Base-by-base conservation (phyloP, 2,888 invertebrate genomes). In the Dryococelus australis region DNA sequence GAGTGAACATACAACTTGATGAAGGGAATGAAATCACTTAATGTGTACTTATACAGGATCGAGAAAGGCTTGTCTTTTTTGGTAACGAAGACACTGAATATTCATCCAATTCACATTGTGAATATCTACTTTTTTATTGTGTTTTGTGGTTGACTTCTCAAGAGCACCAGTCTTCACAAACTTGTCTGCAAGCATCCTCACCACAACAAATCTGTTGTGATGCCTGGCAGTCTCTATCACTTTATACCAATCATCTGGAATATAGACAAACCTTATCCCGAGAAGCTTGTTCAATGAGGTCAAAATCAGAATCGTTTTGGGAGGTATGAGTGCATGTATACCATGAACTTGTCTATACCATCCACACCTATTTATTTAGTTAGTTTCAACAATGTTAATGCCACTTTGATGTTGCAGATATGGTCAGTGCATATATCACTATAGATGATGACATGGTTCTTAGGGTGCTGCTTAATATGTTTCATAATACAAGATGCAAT, bases 241-340 rank as follows among this genome's bases (percentile, higher is more conserved):
- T 9, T 28, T 27, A 28, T 65, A 65, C 65, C 65, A 85, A 28
- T 85, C 85, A 85, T 65, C 65, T 26, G 85, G 51, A 28, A 85
- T 78, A 65, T 53, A 65, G 8, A 53, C 78, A 28, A n/a, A 85
- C 78, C 12, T 35, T 51, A 53, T 78, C 28, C 24, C 65, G 35
- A 28, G 28, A 27, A 13, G 12, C 65, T 65, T 85, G n/a, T 0
- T 35, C 65, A 13, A 53, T 85, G 53, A 53, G n/a, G 27, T 78
- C 51, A 85, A 85, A 85, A 83, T 85, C 85, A 16, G 65, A 24
- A 85, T 85, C 65, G 26, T n/a, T 85, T 85, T 8, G 85, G 28
- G 24, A 85, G 51, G 28, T 53, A 85, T 2, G 85, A 51, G 85
- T 85, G 85, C 85, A 28, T 28, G 24, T 27, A 27, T 27, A n/a